Percentiles rank a stretch among this genome's conserved stretches.
These are phyloP conservation scores for Volucella inflata DNA, from an alignment of 2,888 invertebrate genomes.

Conservation along the genomic window DNA sequence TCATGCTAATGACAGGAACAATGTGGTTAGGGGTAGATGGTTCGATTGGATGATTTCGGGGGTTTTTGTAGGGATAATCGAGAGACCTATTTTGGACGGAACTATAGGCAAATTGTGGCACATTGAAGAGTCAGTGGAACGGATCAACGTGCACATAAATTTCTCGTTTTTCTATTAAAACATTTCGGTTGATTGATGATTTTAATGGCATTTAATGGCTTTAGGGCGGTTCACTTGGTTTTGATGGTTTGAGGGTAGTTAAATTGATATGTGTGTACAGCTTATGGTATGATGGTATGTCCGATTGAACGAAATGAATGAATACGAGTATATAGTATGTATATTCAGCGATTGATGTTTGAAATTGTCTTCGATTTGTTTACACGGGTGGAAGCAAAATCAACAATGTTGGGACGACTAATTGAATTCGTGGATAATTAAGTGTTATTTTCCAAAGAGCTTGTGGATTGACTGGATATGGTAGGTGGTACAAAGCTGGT, in stretches of 20 bases:
- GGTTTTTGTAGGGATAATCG: constrained; percentile 54
- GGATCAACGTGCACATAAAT: constrained; percentile 69
- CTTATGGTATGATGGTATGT: constrained; percentile 3
- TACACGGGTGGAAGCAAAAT: constrained; percentile 52
- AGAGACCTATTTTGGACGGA: constrained; percentile 54
- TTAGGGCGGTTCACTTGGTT: constrained; percentile 59
- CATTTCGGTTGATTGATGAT: constrained; percentile 74
- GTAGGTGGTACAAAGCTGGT: background rate
- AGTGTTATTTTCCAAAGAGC: constrained; percentile 66
- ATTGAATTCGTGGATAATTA: constrained; percentile 74
- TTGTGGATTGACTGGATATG: background rate
- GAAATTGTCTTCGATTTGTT: constrained; percentile 71
- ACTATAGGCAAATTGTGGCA: constrained; percentile 65
- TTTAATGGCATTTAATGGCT: constrained; percentile 74
- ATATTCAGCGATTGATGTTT: constrained; percentile 64
- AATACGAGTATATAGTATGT: too few relatives aligned
- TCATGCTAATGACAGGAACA: constrained; percentile 58
- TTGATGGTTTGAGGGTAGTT: constrained; percentile 53
- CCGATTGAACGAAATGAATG: background rate
- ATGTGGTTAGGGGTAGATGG: constrained; percentile 46
- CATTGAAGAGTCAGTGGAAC: constrained; percentile 57
- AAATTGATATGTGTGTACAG: constrained; percentile 58
- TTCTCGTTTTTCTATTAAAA: constrained; percentile 66
- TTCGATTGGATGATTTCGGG: constrained; percentile 30
- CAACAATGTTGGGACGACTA: constrained; percentile 60